Conservation (phyloP, 2,888 invertebrate genomes). For the Pocota personata region DNA sequence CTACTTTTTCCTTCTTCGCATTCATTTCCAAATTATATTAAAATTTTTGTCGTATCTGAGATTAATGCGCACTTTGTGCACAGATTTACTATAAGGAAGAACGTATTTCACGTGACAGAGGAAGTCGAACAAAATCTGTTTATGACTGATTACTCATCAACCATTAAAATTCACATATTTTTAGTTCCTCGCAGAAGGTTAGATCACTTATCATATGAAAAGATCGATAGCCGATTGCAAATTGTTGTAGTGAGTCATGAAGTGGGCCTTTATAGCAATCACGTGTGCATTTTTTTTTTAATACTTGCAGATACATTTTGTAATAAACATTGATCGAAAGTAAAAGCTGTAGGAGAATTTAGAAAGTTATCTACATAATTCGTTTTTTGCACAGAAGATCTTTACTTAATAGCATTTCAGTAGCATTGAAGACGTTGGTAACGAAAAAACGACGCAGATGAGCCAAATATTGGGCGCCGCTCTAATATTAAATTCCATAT, state of each 20-base stretch:
- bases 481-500: too few species aligned
- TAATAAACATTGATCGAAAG: neutral
- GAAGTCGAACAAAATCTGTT: neutral
- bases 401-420: neutral
- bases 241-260: neutral
- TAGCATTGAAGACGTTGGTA: too few species aligned
- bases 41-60: neutral
- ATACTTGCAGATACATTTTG: neutral
- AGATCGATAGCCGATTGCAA: neutral
- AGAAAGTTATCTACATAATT: neutral
- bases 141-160: neutral
- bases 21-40: too few species aligned
- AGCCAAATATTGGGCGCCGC: too few species aligned
- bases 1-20: too few species aligned
- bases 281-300: neutral
- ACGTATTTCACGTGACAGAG: neutral
- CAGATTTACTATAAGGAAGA: neutral
- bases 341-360: neutral
- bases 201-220: neutral
- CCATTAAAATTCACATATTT: neutral
- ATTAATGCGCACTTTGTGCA: neutral
- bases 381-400: neutral
- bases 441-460: too few species aligned
- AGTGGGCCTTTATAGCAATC: neutral
- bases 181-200: neutral